These are phyloP conservation scores for Bucorvus abyssinicus DNA, from an alignment of 2,797 vertebrate genomes.

Conservation along the genomic window DNA sequence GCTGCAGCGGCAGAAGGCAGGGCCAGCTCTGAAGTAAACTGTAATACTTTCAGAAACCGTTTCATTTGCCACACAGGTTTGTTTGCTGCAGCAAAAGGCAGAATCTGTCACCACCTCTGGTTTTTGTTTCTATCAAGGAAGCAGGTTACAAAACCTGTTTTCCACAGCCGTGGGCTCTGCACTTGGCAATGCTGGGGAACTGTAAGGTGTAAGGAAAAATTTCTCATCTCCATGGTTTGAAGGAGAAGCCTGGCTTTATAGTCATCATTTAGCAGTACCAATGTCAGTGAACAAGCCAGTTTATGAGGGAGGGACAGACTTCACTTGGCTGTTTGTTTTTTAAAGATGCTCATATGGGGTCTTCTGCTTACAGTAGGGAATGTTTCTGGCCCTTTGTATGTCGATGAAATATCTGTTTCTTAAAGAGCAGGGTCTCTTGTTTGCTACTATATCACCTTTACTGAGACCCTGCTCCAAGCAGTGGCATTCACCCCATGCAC, in stretches of 20 bases:
- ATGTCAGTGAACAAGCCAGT: not conserved
- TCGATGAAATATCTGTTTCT: not conserved
- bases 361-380: not conserved
- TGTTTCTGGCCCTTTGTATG: not conserved
- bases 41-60: not conserved
- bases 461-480: not conserved
- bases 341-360: not conserved
- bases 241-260: not conserved
- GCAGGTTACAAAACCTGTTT: not conserved
- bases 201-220: not conserved
- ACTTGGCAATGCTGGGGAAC: not conserved
- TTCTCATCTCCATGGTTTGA: not conserved
- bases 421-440: not conserved
- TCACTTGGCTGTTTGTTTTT: not conserved
- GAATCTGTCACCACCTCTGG: not conserved
- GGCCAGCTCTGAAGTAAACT: not conserved
- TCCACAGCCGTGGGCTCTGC: not conserved
- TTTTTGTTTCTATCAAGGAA: not conserved
- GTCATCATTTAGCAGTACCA: not conserved
- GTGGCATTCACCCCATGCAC: not conserved
- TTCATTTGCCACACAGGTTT: not conserved
- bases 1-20: not conserved
- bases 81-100: not conserved
- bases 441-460: not conserved
- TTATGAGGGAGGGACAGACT: not conserved